Conservation (phyloP, 2,888 invertebrate species). For the Rhorus exstirpatorius region DNA sequence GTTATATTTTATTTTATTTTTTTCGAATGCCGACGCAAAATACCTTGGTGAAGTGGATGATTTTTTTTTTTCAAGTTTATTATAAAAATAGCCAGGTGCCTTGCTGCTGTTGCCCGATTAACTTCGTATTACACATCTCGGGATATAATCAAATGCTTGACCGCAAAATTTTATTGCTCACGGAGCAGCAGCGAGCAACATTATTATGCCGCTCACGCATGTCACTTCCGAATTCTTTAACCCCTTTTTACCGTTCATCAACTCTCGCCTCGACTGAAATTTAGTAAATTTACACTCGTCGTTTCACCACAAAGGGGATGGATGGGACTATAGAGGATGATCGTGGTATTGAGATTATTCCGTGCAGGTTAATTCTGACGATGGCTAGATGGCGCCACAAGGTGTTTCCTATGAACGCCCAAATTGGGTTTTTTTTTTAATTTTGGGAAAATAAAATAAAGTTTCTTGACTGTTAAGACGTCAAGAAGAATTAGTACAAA, state of each 20-base stretch:
- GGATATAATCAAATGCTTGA: conserved; percentile 34
- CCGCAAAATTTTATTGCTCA: conserved; percentile 25
- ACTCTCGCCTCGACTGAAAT: conserved; percentile 45
- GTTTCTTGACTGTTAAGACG: no score
- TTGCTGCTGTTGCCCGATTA: conserved; percentile 41
- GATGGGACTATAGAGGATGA: no score
- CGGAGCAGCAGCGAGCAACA: conserved; percentile 35
- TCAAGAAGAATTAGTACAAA: no score
- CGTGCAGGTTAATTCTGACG: no score
- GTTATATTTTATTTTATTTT: no score
- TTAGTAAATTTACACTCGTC: conserved; percentile 45
- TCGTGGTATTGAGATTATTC: no score
- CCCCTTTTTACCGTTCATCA: conserved; percentile 65
- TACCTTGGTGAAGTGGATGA: background rate
- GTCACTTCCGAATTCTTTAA: conserved; percentile 74
- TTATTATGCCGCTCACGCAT: conserved; percentile 70
- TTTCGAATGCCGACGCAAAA: background rate
- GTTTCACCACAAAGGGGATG: no score
- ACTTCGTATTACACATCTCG: conserved; percentile 65
- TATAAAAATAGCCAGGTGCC: conserved; percentile 23
- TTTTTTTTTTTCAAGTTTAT: background rate
- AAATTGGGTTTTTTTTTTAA: no score
- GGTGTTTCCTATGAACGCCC: no score
- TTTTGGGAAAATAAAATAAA: no score
- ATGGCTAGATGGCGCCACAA: no score